phyloP scores from a whole-genome alignment of 2,113 vertebrate genomes.

The Pachypanchax playfairii region DNA sequence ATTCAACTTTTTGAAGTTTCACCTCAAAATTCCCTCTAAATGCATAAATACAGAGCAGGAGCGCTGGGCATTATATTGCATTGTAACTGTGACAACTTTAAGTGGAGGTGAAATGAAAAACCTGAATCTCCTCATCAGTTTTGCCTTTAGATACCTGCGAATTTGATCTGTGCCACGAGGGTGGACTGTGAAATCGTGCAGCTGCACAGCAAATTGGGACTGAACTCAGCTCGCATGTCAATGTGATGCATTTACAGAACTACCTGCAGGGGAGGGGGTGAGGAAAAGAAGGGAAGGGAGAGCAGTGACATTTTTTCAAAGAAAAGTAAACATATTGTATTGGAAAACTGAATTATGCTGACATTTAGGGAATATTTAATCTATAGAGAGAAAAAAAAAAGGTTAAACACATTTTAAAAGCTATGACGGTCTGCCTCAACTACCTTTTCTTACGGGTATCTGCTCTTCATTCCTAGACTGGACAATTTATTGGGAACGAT shows the following conservation, averaged over 20 bases:
- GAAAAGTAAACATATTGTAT: slow-evolving; percentile 49
- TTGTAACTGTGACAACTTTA: slow-evolving; percentile 47
- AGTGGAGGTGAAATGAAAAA: slow-evolving; percentile 68
- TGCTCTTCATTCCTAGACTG: slow-evolving; percentile 27
- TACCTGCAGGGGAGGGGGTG: slow-evolving; percentile 17
- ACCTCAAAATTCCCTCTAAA: slow-evolving; percentile 14
- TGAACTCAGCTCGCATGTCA: slow-evolving; percentile 69
- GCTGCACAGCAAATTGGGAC: slow-evolving; percentile 81
- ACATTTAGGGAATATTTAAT: slow-evolving; percentile 64
- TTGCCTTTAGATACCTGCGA: slow-evolving; percentile 73
- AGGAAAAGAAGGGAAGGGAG: not conserved
- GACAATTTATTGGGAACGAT: slow-evolving; percentile 36
- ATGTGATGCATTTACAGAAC: slow-evolving; percentile 38
- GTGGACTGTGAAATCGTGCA: slow-evolving; percentile 80
- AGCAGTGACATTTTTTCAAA: slow-evolving; percentile 52
- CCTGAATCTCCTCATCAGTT: slow-evolving; percentile 71
- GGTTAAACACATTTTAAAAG: slow-evolving; percentile 49
- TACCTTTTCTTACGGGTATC: slow-evolving; percentile 23
- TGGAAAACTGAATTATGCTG: slow-evolving; percentile 54
- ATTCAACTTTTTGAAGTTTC: slow-evolving; percentile 17
- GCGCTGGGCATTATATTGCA: slow-evolving; percentile 46
- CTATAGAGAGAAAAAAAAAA: slow-evolving; percentile 40
- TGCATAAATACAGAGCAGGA: slow-evolving; percentile 22
- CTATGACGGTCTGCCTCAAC: slow-evolving; percentile 34
- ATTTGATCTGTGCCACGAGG: slow-evolving; percentile 78